Percentiles rank a stretch among this genome's conserved stretches.
Evolutionary conservation across 2,888 invertebrate species (phyloP).

Genomic region (Bimastos eiseni): DNA sequence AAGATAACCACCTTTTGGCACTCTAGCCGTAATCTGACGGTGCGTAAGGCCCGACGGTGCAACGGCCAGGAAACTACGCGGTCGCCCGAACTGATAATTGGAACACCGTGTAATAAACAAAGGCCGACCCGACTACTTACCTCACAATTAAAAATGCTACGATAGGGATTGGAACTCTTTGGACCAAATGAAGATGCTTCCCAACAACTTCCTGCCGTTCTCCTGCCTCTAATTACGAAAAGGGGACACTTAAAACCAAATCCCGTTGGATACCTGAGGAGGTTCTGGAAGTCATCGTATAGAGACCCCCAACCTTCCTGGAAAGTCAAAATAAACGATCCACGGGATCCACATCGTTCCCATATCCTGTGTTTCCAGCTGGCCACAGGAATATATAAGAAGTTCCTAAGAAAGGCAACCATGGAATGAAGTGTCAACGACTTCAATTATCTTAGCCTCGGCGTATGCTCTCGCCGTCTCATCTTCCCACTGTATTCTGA

Average conservation of each 20-base stretch:
- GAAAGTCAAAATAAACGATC: no score
- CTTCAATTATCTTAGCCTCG: no score
- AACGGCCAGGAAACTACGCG: background rate
- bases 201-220: background rate
- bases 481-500: no score
- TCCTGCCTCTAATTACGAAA: conserved; percentile 13
- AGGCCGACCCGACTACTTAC: background rate
- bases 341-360: background rate
- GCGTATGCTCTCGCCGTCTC: no score
- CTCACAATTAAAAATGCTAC: background rate
- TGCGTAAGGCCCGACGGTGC: background rate
- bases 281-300: background rate
- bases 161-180: background rate
- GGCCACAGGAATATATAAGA: background rate
- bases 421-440: no score
- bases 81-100: background rate
- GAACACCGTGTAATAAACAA: background rate
- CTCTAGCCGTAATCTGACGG: background rate
- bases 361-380: background rate
- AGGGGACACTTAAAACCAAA: background rate
- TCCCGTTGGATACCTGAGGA: background rate
- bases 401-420: no score
- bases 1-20: conserved; percentile 13
- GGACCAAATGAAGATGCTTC: background rate
- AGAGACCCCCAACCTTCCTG: background rate